phyloP scores from a whole-genome alignment of 2,797 vertebrate species.

The Anguilla marmorata region DNA sequence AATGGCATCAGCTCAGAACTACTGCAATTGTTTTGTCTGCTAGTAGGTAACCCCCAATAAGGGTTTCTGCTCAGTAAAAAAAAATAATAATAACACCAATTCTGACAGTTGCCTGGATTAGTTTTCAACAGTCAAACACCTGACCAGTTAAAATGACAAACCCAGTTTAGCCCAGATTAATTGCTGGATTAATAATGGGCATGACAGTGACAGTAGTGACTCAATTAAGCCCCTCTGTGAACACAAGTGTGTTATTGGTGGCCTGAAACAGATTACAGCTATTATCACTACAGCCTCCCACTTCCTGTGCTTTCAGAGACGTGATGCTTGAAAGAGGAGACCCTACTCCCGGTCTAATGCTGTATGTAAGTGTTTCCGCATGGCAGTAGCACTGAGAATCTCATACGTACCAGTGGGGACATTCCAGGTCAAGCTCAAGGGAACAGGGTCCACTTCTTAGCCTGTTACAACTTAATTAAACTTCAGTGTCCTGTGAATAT shows the following conservation, averaged over 20 bases:
- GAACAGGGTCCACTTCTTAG: neutral
- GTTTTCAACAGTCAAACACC: too few species aligned
- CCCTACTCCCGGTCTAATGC: neutral
- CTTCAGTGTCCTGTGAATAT: neutral
- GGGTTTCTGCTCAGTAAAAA: too few species aligned
- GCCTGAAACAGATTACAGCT: neutral
- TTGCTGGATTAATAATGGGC: neutral
- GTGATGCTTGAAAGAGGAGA: neutral
- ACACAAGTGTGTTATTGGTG: neutral
- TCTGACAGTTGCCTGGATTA: too few species aligned
- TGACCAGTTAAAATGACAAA: neutral
- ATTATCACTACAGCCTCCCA: neutral
- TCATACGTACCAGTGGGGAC: neutral
- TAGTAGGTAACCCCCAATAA: too few species aligned
- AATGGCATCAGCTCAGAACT: too few species aligned
- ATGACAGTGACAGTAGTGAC: neutral
- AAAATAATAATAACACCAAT: too few species aligned
- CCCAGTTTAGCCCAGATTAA: neutral
- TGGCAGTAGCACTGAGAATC: neutral
- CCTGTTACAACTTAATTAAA: constrained; percentile 11
- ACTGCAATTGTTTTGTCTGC: too few species aligned
- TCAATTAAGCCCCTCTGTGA: neutral
- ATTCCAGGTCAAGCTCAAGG: neutral
- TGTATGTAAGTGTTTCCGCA: neutral
- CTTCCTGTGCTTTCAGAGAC: neutral